phyloP scores from a whole-genome alignment of 2,888 invertebrate species.

The Anodontia alba region DNA sequence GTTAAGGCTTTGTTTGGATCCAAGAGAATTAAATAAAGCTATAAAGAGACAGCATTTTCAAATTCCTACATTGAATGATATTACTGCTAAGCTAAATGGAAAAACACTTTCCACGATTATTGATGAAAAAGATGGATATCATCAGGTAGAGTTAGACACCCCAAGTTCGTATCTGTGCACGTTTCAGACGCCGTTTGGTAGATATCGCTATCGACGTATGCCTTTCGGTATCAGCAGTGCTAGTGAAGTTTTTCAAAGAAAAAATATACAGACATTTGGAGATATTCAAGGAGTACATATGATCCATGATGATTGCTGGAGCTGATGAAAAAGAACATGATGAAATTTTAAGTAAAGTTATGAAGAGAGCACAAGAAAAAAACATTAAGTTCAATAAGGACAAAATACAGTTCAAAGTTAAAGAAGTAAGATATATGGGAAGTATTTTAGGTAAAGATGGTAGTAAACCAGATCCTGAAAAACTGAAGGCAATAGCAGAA shows the following conservation, averaged over 20 bases:
- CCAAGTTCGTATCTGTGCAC: conserved; percentile 27
- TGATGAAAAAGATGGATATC: conserved; percentile 25
- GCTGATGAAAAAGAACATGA: conserved; percentile 51
- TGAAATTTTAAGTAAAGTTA: conserved; percentile 41
- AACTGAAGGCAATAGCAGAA: conserved; percentile 52
- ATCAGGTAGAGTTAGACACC: conserved; percentile 18
- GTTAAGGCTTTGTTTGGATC: conserved; percentile 53
- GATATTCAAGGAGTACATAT: conserved; percentile 15
- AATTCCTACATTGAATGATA: conserved; percentile 20
- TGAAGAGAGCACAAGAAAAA: conserved; percentile 39
- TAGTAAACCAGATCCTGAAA: conserved; percentile 41
- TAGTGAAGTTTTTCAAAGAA: conserved; percentile 29
- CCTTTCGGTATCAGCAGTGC: conserved; percentile 44
- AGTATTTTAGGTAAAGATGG: conserved; percentile 51
- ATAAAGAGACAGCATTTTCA: conserved; percentile 30
- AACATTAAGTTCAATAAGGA: conserved; percentile 56
- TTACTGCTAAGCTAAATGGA: conserved; percentile 21
- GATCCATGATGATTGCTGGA: conserved; percentile 26
- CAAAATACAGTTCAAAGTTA: conserved; percentile 36
- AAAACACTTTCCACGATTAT: conserved; percentile 21
- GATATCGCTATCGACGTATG: conserved; percentile 19
- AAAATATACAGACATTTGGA: conserved; percentile 1
- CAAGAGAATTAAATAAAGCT: conserved; percentile 29
- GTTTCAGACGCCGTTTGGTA: conserved; percentile 31
- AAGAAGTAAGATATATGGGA: conserved; percentile 53